Conservation (phyloP, 2,113 vertebrate species). For the Cyanoramphus novaezelandiae region DNA sequence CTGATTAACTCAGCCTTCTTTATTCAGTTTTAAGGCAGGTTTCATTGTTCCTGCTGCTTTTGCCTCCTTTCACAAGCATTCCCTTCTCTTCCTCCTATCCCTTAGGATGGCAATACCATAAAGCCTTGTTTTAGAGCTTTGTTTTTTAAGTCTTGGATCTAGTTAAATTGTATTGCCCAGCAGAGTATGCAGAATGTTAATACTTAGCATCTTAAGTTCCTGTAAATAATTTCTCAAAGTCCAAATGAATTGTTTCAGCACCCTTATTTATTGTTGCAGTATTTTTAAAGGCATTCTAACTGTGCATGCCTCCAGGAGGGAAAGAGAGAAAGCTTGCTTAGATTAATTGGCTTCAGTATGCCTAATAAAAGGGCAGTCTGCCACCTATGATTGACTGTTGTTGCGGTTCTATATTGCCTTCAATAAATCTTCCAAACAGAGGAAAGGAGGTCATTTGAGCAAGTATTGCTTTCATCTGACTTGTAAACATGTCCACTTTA, state of each 20-base stretch:
- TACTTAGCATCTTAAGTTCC: not conserved
- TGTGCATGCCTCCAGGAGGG: slow-evolving; percentile 13
- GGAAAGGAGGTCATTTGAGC: not conserved
- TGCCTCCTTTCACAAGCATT: not conserved
- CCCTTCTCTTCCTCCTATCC: not conserved
- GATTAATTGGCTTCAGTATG: slow-evolving; percentile 34
- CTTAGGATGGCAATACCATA: not conserved
- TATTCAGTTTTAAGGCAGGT: not conserved
- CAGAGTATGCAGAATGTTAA: not conserved
- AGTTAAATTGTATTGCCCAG: not conserved
- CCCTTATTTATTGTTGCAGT: slow-evolving; percentile 14
- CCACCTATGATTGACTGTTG: slow-evolving; percentile 14
- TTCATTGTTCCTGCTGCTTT: not conserved
- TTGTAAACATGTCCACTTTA: slow-evolving; percentile 38
- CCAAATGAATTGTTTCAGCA: slow-evolving; percentile 16
- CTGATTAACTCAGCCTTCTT: not conserved
- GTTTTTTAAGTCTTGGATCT: not conserved
- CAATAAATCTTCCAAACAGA: slow-evolving; percentile 39
- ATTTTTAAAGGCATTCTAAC: slow-evolving; percentile 19
- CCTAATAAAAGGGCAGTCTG: slow-evolving; percentile 49
- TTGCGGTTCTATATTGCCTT: slow-evolving; percentile 15
- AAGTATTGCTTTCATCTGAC: not conserved
- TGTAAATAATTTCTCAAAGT: slow-evolving; percentile 28
- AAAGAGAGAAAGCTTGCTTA: not conserved
- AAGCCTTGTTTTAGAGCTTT: not conserved